A percentile compares a stretch with the other conserved stretches of the same genome.
These are phyloP conservation scores for Philotrypesis tridentata DNA, from an alignment of 1,140 invertebrate genomes.

Conservation along the genomic window DNA sequence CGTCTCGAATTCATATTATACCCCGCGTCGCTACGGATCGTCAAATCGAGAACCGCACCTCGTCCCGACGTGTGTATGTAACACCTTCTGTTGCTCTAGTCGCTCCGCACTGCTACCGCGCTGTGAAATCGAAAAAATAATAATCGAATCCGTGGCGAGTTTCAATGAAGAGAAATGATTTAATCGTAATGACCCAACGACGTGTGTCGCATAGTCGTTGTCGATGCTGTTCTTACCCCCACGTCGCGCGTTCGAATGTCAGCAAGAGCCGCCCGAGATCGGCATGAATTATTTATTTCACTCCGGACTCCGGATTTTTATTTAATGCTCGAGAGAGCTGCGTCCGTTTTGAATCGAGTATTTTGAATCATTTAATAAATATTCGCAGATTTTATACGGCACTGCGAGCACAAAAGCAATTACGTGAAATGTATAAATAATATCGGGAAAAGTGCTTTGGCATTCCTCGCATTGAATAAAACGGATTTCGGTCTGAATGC, in stretches of 20 bases:
- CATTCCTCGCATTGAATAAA: too few relatives aligned
- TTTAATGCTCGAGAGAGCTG: too few relatives aligned
- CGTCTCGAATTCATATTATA: slow-evolving; percentile 47
- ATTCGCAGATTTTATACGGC: too few relatives aligned
- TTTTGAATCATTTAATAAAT: too few relatives aligned
- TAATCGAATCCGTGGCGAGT: background rate
- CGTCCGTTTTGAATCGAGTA: too few relatives aligned
- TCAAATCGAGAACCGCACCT: slow-evolving; percentile 21
- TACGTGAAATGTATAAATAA: too few relatives aligned
- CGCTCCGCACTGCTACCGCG: background rate
- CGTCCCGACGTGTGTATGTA: background rate
- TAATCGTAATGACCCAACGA: background rate
- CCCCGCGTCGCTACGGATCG: slow-evolving; percentile 30
- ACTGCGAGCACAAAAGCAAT: too few relatives aligned
- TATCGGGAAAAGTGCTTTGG: too few relatives aligned
- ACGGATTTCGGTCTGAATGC: too few relatives aligned
- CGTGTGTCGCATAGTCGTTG: background rate
- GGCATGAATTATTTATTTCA: background rate
- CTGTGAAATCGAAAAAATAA: background rate
- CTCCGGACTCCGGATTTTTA: too few relatives aligned
- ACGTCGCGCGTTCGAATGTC: background rate
- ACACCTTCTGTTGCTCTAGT: slow-evolving; percentile 38
- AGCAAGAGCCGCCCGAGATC: background rate
- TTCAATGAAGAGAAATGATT: slow-evolving; percentile 32
- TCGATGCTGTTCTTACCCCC: background rate